Base-by-base conservation (phyloP, 2,113 vertebrate species). In the Cyphomyrus discorhynchus region DNA sequence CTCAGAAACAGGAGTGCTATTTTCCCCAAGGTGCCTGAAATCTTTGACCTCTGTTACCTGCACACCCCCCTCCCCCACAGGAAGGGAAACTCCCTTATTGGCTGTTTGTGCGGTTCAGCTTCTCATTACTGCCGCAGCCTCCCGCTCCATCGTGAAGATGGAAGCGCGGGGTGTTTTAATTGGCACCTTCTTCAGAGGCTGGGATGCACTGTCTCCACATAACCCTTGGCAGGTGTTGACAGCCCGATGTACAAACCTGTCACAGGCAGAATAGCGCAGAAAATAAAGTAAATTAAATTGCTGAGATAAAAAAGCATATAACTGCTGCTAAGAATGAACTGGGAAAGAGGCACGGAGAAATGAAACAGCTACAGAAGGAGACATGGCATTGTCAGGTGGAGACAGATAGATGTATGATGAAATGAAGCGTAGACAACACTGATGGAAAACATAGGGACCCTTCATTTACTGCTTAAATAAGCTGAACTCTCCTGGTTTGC, bases 161-260 rank as follows among this genome's bases (percentile, higher is more conserved):
- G 53, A 31, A 47, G 82, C 42, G 35, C 6, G 3, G 35, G 39
- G 8, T 42, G 58, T 13, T 46, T 58, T 89, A 89, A 89, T 89
- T 89, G 88, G 88, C 74, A 84, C 35, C 88, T 27, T 27, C 88
- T 89, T 89, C 89, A 84, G 88, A 53, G 82, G 80, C 42, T 47
- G 50, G 19, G 35, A 45, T 35, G 21, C 42, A 19, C 53, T 19
- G 52, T 35, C 42, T 86, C 53, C 80, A 85, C 49, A 82, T 47
- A 62, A 86, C 83, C 82, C 13, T 39, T 86, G 89, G 82, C 89
- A 89, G 89, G 80, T 70, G 82, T 45, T 89, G 89, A 89, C 89
- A 89, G 27, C 39, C 80, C 56, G 39, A 53, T 27, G 52, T 58
- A 82, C 52, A 31, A 56, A 89, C 53, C 62, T 89, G 82, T 89